A percentile compares a stretch with the other conserved stretches of the same genome.
Evolutionary conservation across 2,888 invertebrate genomes (phyloP).

Genomic region (Camptogramma bilineatum): DNA sequence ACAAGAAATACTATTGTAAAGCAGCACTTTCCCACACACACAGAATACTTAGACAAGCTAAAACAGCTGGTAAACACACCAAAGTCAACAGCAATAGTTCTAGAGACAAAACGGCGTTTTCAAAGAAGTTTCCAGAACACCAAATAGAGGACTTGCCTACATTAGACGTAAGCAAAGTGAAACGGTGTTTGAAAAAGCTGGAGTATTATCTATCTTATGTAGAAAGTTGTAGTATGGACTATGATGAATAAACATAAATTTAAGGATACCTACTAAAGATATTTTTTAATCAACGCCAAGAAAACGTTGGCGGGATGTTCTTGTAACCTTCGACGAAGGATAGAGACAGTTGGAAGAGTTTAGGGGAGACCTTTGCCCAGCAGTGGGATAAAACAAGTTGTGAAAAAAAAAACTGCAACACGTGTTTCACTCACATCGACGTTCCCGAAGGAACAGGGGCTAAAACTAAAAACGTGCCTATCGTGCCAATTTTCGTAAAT

Average conservation of each 20-base stretch:
- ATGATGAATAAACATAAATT: slow-evolving; percentile 52
- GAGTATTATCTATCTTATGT: slow-evolving; percentile 90
- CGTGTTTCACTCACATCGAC: too few species aligned
- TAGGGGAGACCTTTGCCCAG: too few species aligned
- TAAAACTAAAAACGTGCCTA: too few species aligned
- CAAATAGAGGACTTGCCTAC: slow-evolving; percentile 75
- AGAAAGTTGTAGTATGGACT: slow-evolving; percentile 69
- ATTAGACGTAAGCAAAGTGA: slow-evolving; percentile 83
- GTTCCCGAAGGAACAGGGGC: too few species aligned
- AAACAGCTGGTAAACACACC: slow-evolving; percentile 38
- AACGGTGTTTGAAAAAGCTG: slow-evolving; percentile 87
- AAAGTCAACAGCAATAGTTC: not conserved
- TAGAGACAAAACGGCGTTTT: slow-evolving; percentile 67
- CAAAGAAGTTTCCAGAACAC: slow-evolving; percentile 85
- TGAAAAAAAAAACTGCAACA: too few species aligned
- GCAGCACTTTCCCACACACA: slow-evolving; percentile 89
- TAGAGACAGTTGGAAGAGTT: too few species aligned
- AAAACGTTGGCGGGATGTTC: too few species aligned
- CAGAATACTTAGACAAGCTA: slow-evolving; percentile 80
- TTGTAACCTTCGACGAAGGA: too few species aligned
- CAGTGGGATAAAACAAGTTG: too few species aligned
- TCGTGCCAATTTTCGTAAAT: too few species aligned
- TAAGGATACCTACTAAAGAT: not conserved
- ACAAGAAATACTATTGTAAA: slow-evolving; percentile 85
- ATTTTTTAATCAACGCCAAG: too few species aligned